phyloP scores from a whole-genome alignment of 1,140 invertebrate genomes.

The Marisa cornuarietis region DNA sequence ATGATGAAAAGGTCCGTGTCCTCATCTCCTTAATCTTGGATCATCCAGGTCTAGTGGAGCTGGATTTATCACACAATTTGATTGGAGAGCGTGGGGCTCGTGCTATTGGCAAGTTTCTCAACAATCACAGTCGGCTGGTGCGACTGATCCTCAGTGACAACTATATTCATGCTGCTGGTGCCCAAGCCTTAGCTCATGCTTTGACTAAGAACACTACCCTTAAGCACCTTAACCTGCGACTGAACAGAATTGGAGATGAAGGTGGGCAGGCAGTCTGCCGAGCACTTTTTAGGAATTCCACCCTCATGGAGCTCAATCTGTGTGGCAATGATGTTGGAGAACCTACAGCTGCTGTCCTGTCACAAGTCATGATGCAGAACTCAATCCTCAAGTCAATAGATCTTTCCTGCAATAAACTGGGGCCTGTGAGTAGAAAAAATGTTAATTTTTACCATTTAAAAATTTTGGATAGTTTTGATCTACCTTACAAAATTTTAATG shows the following conservation, averaged over 20 bases:
- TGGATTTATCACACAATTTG: conserved; percentile 65
- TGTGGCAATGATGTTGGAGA: conserved; percentile 64
- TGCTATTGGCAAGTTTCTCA: conserved; percentile 66
- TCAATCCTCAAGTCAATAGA: conserved; percentile 55
- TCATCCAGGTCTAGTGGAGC: conserved; percentile 58
- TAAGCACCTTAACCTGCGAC: conserved; percentile 30
- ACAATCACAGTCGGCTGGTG: conserved; percentile 60
- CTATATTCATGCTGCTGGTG: conserved; percentile 58
- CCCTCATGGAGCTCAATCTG: conserved; percentile 60
- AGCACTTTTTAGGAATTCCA: conserved; percentile 60
- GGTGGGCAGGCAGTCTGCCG: conserved; percentile 63
- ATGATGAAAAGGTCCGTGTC: conserved; percentile 64
- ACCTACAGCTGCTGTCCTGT: conserved; percentile 61
- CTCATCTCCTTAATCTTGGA: conserved; percentile 64
- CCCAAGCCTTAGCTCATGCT: conserved; percentile 65
- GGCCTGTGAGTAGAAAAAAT: conserved; percentile 53
- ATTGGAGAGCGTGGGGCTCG: conserved; percentile 64
- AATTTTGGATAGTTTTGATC: neutral
- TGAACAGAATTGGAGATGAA: conserved; percentile 63
- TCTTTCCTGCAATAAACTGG: conserved; percentile 63
- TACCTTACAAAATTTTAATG: neutral
- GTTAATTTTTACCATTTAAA: neutral
- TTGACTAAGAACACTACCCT: conserved; percentile 63
- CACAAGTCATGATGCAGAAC: conserved; percentile 62
- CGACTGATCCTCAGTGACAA: conserved; percentile 64